Evolutionary conservation across 2,797 vertebrate species (phyloP).

Genomic region (Hoplostethus mediterraneus): DNA sequence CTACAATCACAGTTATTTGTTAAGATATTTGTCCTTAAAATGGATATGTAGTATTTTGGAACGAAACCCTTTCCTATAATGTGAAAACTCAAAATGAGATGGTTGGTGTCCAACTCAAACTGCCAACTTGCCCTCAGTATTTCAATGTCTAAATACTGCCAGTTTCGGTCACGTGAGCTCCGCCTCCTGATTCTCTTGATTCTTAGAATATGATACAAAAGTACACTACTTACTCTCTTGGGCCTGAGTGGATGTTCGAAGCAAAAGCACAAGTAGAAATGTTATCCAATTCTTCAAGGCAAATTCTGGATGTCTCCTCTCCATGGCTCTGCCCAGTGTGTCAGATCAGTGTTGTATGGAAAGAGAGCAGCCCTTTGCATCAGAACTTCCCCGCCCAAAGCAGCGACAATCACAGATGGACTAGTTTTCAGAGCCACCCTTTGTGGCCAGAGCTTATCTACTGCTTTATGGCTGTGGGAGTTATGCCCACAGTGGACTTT

Average conservation of each 20-base stretch:
- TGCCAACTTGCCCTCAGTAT: too few species aligned
- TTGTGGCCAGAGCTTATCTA: conserved; percentile 55
- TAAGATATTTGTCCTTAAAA: too few species aligned
- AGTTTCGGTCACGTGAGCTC: too few species aligned
- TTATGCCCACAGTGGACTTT: conserved; percentile 54
- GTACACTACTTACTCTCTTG: conserved; percentile 66
- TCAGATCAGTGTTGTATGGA: conserved; percentile 30
- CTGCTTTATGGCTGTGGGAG: conserved; percentile 52
- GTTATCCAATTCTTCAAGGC: conserved; percentile 34
- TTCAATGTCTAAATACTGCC: too few species aligned
- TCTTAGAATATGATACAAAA: too few species aligned
- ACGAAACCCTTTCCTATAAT: too few species aligned
- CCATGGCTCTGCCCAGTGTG: conserved; percentile 58
- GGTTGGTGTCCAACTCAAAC: too few species aligned
- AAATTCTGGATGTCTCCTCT: conserved; percentile 37
- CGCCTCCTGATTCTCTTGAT: too few species aligned
- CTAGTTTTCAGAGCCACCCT: conserved; percentile 35
- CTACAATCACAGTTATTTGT: too few species aligned
- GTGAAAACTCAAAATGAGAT: too few species aligned
- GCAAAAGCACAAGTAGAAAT: conserved; percentile 59
- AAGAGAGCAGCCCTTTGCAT: neutral
- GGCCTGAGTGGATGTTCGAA: conserved; percentile 39
- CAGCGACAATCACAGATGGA: neutral
- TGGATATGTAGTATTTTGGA: too few species aligned
- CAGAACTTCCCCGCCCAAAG: too few species aligned